phyloP scores from a whole-genome alignment of 2,888 invertebrate species.

The Mythimna loreyi region DNA sequence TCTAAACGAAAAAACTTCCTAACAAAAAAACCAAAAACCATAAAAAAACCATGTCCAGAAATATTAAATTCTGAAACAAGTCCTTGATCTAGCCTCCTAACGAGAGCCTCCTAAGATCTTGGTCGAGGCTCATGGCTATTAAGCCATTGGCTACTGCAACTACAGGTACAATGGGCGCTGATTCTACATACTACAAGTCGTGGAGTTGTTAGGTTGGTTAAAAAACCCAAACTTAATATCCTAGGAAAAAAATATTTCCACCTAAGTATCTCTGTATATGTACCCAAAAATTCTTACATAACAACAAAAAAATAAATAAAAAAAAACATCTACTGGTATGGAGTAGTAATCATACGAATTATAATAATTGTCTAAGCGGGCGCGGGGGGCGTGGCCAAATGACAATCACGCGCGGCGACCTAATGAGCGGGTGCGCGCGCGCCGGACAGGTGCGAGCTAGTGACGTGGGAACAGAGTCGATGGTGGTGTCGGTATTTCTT shows the following conservation, averaged over 20 bases:
- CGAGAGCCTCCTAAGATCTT: no score
- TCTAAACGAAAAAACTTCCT: no score
- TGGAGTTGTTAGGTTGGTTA: no score
- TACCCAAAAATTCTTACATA: conserved; percentile 56
- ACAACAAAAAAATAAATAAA: conserved; percentile 40
- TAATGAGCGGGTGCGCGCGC: conserved; percentile 88
- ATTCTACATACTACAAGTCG: no score
- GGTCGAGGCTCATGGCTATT: no score
- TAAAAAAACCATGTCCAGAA: no score
- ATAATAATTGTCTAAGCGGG: conserved; percentile 86
- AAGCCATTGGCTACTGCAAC: no score
- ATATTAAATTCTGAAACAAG: no score
- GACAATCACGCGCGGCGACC: conserved; percentile 88
- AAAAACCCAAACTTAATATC: neutral
- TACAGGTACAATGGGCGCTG: no score
- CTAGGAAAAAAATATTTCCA: neutral
- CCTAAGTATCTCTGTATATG: neutral
- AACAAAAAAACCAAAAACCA: no score
- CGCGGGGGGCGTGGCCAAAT: conserved; percentile 83
- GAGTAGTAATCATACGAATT: conserved; percentile 86
- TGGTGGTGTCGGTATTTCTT: neutral
- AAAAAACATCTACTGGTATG: conserved; percentile 54
- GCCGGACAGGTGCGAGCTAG: conserved; percentile 78
- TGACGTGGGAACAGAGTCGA: conserved; percentile 55
- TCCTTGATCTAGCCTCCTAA: no score